These are phyloP conservation scores for Notarius lentiginosus DNA, from an alignment of 2,113 vertebrate genomes.

Conservation along the genomic window DNA sequence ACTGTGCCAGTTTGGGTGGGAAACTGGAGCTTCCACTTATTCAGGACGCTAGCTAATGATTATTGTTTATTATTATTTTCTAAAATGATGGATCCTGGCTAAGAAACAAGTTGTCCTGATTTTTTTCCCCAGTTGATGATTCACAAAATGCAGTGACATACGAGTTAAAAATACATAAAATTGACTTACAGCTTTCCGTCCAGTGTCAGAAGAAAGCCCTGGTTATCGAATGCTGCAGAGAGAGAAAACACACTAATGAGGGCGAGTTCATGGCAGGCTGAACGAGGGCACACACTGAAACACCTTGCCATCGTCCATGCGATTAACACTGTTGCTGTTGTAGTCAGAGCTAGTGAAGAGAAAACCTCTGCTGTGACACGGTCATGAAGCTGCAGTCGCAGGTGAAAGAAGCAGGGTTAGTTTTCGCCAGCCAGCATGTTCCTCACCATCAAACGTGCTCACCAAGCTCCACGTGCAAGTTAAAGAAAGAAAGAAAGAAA, in stretches of 20 bases:
- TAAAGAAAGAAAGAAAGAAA: background rate
- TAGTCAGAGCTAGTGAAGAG: background rate
- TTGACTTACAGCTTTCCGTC: constrained; percentile 93
- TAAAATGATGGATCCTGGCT: background rate
- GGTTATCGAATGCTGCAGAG: constrained; percentile 88
- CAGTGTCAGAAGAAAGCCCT: constrained; percentile 93
- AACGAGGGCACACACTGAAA: background rate
- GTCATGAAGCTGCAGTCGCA: background rate
- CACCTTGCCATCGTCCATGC: background rate
- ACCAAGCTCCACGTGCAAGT: constrained; percentile 50
- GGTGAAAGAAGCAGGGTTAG: constrained; percentile 62
- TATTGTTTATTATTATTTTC: background rate
- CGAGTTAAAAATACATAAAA: background rate
- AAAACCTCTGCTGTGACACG: background rate
- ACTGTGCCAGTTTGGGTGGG: background rate
- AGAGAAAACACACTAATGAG: constrained; percentile 24
- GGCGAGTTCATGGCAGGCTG: constrained; percentile 3
- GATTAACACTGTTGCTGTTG: background rate
- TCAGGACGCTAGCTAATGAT: background rate
- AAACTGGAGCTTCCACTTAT: background rate
- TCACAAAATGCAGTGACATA: background rate
- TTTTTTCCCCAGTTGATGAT: background rate
- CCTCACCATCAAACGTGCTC: constrained; percentile 63
- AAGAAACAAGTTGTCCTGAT: too few species aligned
- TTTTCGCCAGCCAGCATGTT: constrained; percentile 66